Percentiles rank a stretch among this genome's conserved stretches.
phyloP scores from a whole-genome alignment of 2,888 invertebrate species.

The Hirtodrosophila confusa region DNA sequence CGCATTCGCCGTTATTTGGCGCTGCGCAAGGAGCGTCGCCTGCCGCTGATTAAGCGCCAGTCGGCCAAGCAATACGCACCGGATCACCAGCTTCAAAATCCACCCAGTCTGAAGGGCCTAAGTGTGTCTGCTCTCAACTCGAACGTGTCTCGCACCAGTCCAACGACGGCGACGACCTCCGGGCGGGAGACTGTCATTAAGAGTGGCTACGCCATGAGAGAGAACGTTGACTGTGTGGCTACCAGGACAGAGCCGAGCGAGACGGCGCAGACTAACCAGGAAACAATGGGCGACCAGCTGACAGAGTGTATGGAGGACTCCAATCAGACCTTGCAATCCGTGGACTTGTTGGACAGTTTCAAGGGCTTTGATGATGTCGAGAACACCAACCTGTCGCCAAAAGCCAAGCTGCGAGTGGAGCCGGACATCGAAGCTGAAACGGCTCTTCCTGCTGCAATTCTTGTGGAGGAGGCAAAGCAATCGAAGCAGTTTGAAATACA shows the following conservation, averaged over 20 bases:
- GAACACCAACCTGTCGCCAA: slow-evolving; percentile 61
- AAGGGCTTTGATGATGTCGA: slow-evolving; percentile 70
- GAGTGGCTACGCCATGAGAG: slow-evolving; percentile 46
- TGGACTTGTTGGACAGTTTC: slow-evolving; percentile 52
- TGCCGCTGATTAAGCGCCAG: slow-evolving; percentile 74
- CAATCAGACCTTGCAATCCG: slow-evolving; percentile 43
- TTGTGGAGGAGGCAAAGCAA: slow-evolving; percentile 1
- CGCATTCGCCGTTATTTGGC: slow-evolving; percentile 56
- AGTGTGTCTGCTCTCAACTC: slow-evolving; percentile 62
- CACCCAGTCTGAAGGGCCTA: slow-evolving; percentile 67
- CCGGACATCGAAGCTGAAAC: not conserved
- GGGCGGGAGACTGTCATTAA: slow-evolving; percentile 68
- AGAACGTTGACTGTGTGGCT: slow-evolving; percentile 8
- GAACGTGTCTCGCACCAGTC: slow-evolving; percentile 10
- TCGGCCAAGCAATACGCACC: slow-evolving; percentile 55
- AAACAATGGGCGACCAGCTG: slow-evolving; percentile 34
- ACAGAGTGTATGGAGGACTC: slow-evolving; percentile 19
- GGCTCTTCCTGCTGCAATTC: too few species aligned
- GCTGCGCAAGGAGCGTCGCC: slow-evolving; percentile 57
- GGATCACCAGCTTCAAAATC: slow-evolving; percentile 37
- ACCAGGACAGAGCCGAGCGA: slow-evolving; percentile 1
- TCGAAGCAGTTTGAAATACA: slow-evolving; percentile 56
- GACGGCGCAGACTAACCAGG: not conserved
- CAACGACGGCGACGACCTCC: slow-evolving; percentile 17
- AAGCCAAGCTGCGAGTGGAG: slow-evolving; percentile 42